Evolutionary conservation across 2,113 vertebrate genomes (phyloP), one percentile per base, ranked within the genome.

Genomic region (Candoia aspera): DNA sequence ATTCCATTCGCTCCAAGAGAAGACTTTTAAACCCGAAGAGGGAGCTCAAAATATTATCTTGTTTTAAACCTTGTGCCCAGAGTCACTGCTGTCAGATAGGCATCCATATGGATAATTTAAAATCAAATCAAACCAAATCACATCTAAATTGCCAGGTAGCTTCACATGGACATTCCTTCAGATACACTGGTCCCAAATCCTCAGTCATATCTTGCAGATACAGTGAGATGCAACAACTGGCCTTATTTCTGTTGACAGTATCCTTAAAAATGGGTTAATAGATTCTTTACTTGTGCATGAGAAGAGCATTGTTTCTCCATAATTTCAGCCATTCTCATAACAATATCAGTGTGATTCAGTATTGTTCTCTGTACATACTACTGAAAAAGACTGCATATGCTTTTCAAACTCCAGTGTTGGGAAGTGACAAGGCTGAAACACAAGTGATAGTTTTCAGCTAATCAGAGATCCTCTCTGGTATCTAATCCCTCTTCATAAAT

Each of bases 261-360:
- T 94, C 93, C 94, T 93, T 93, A 95, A 24, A 64, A 93, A 57
- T 91, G 92, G 86, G 91, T 96, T 94, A 92, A 92, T 93, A 87
- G 94, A 96, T 89, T 94, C 96, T 97, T 96, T 96, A 97, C 95
- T 88, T 93, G 91, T 95, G 91, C 95, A 95, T 95, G 95, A 97
- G 96, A 97, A 92, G 92, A 93, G 95, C 95, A 84, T 73, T 79
- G 94, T 93, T 96, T 90, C 95, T 93, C 93, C 95, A 94, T 94
- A 95, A 96, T 90, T 97, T 94, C 93, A 95, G 84, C 93, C 93
- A 90, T 95, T 96, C 95, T 96, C 93, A 95, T 94, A 96, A 96
- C 93, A 94, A 88, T 92, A 96, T 93, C 93, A 95, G 3, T 93
- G 89, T 92, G 95, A 84, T 94, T 97, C 90, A 95, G 96, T 97